A percentile compares a stretch with the other conserved stretches of the same genome.
phyloP scores from a whole-genome alignment of 1,140 invertebrate genomes.

The Ephestia elutella region DNA sequence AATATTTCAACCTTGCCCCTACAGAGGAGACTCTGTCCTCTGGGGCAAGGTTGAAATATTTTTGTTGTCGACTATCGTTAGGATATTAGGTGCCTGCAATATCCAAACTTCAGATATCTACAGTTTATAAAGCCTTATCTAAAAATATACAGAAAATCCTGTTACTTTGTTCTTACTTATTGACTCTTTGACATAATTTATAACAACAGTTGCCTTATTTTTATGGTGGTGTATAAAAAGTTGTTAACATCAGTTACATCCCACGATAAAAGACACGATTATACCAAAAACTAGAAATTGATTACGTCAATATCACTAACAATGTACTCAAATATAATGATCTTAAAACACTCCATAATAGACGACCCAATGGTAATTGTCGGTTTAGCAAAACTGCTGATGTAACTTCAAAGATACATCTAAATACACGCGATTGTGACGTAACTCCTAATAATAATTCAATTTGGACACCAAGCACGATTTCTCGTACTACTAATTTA shows the following conservation, averaged over 20 bases:
- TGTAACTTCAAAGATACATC: slow-evolving; percentile 5
- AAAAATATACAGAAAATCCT: no score
- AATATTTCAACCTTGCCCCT: no score
- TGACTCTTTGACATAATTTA: no score
- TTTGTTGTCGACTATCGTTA: no score
- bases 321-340: background rate
- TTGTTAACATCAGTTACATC: no score
- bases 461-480: slow-evolving; percentile 11
- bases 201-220: no score
- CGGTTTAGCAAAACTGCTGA: slow-evolving; percentile 4
- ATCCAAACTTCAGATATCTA: no score
- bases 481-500: slow-evolving; percentile 8
- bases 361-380: slow-evolving; percentile 7
- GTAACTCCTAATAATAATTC: slow-evolving; percentile 15
- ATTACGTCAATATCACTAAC: slow-evolving; percentile 6
- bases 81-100: no score
- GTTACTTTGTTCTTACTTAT: no score
- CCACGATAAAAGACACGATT: background rate
- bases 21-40: no score
- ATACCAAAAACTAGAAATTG: background rate
- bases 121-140: no score
- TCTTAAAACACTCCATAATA: background rate
- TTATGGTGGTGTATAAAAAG: slow-evolving; percentile 6
- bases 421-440: slow-evolving; percentile 15
- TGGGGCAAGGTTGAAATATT: no score